phyloP scores from a whole-genome alignment of 1,140 invertebrate genomes.

The Zaprionus camerounensis region DNA sequence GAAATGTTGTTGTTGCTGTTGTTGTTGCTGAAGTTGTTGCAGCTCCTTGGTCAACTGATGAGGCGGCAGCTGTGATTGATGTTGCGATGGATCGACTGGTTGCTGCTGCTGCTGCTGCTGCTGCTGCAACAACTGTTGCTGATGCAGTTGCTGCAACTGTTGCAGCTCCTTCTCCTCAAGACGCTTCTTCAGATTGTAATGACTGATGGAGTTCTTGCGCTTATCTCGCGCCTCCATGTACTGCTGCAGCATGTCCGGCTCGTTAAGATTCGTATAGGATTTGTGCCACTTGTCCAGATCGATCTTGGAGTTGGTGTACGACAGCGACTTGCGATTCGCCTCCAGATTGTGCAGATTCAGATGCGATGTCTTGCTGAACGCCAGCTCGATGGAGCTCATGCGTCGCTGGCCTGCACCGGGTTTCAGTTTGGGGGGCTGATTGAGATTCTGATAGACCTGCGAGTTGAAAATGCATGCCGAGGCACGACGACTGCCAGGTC shows the following conservation, averaged over 20 bases:
- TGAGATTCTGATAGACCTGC: constrained; percentile 82
- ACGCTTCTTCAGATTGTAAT: constrained; percentile 73
- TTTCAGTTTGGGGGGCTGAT: constrained; percentile 77
- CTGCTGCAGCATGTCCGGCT: constrained; percentile 81
- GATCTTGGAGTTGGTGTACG: constrained; percentile 82
- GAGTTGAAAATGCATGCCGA: constrained; percentile 83
- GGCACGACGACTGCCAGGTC: constrained; percentile 68
- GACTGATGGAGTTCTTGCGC: constrained; percentile 78
- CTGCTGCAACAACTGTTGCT: constrained; percentile 56
- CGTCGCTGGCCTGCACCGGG: constrained; percentile 65
- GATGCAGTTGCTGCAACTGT: constrained; percentile 72
- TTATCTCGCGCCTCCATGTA: constrained; percentile 81
- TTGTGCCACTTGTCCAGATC: constrained; percentile 83
- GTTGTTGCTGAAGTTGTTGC: constrained; percentile 60
- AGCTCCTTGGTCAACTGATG: constrained; percentile 60
- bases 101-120: constrained; percentile 53
- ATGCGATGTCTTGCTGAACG: constrained; percentile 81
- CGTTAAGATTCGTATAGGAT: constrained; percentile 73
- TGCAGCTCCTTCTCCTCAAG: constrained; percentile 70
- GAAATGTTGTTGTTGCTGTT: constrained; percentile 59
- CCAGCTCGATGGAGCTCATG: constrained; percentile 84
- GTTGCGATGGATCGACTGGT: constrained; percentile 44
- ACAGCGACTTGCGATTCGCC: constrained; percentile 77
- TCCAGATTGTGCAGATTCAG: constrained; percentile 81
- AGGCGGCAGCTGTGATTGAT: constrained; percentile 37